Evolutionary conservation across 2,113 vertebrate species (phyloP), one percentile per base, ranked within the genome.

Genomic region (Epinephelus lanceolatus): DNA sequence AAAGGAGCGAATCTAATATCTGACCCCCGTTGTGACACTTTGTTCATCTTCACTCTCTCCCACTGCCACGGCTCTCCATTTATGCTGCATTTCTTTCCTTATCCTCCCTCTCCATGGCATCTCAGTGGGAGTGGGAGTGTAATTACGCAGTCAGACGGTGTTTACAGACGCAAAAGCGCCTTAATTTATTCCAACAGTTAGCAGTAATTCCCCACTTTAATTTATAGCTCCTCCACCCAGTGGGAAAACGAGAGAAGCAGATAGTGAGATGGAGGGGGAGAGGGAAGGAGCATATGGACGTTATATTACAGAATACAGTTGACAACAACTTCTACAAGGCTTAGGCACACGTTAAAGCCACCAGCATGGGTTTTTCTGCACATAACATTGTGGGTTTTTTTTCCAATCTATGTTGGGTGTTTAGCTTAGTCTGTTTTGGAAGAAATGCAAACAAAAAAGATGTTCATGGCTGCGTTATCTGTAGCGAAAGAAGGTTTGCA

Each of bases 131-230:
- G 93, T 93, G 93, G 92, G 92, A 89, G 91, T 94, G 93, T 95
- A 96, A 96, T 96, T 96, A 96, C 89, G 88, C 91, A 95, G 95
- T 95, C 94, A 95, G 94, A 90, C 94, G 67, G 92, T 95, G 95
- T 96, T 96, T 96, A 96, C 95, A 95, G 94, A 95, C 89, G 93
- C 94, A 96, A 94, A 95, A 94, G 93, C 86, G 87, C 93, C 91
- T 94, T 95, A 95, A 96, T 96, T 96, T 95, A 96, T 95, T 95
- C 94, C 93, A 94, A 94, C 94, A 93, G 95, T 95, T 96, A 95
- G 95, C 94, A 92, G 95, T 96, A 96, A 96, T 96, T 95, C 94
- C 93, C 94, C 88, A 92, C 93, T 96, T 95, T 95, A 96, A 96
- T 96, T 96, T 96, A 96, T 95, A 94, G 94, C 94, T 92, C 87